Evolutionary conservation across 2,888 invertebrate species (phyloP).

Genomic region (Cerastoderma edule): DNA sequence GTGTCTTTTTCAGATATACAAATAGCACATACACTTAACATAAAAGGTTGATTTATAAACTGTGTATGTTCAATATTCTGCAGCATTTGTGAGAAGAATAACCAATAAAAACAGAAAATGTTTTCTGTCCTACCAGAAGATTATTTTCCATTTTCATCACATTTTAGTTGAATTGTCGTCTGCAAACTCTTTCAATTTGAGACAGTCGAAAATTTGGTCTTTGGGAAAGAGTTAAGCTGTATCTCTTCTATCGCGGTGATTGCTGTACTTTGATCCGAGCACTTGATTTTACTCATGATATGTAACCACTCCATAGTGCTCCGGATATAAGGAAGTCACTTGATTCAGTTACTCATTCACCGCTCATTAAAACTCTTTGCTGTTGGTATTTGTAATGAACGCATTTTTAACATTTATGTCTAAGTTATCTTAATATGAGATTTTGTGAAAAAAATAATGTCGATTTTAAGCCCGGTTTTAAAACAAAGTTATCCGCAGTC

Average conservation of each 20-base stretch:
- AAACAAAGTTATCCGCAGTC: too few relatives aligned
- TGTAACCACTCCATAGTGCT: background rate
- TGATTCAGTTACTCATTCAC: background rate
- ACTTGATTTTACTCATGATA: background rate
- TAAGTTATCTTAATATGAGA: background rate
- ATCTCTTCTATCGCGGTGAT: background rate
- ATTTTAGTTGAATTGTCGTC: background rate
- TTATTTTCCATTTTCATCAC: too few relatives aligned
- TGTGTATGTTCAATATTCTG: too few relatives aligned
- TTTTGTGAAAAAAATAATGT: background rate
- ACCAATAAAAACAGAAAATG: too few relatives aligned
- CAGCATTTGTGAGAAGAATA: too few relatives aligned
- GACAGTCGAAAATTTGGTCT: background rate
- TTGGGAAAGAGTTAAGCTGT: background rate
- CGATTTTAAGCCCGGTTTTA: background rate
- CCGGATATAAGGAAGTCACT: background rate
- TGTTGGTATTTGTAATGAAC: too few relatives aligned
- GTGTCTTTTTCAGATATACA: too few relatives aligned
- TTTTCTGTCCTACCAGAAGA: too few relatives aligned
- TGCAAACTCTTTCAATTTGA: background rate
- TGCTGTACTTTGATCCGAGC: background rate
- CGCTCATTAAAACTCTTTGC: background rate
- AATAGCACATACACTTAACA: too few relatives aligned
- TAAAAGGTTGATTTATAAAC: too few relatives aligned
- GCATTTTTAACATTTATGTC: too few relatives aligned